Conservation (phyloP, 35 echinoderm and acorn worm genomes). For the Amphiura filiformis region DNA sequence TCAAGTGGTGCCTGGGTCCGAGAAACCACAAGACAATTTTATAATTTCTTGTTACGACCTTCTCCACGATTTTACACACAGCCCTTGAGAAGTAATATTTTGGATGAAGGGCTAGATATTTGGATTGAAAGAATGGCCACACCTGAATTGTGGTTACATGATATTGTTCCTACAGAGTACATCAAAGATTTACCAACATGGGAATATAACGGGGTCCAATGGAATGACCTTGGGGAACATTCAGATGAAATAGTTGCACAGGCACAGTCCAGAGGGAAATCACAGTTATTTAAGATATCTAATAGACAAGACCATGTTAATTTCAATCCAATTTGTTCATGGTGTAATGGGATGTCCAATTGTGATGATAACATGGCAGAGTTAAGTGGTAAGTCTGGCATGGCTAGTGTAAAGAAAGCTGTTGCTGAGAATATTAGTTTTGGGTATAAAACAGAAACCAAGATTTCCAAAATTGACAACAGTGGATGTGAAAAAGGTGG, state of each 20-base stretch:
- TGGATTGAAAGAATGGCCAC: slow-evolving; percentile 55
- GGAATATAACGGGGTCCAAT: slow-evolving; percentile 44
- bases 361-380: not conserved
- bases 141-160: slow-evolving; percentile 88
- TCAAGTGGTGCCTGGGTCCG: slow-evolving; percentile 71
- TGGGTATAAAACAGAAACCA: not conserved
- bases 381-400: not conserved
- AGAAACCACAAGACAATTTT: slow-evolving; percentile 42
- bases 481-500: not conserved
- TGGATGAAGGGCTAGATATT: slow-evolving; percentile 81
- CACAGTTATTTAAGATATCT: not conserved
- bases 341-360: not conserved
- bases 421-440: not conserved
- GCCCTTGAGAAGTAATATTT: not conserved
- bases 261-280: not conserved
- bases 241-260: not conserved
- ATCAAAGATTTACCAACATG: slow-evolving; percentile 78
- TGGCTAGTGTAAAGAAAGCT: not conserved
- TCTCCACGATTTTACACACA: slow-evolving; percentile 11
- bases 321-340: not conserved
- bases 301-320: not conserved
- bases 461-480: not conserved
- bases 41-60: slow-evolving; percentile 71
- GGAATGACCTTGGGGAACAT: not conserved
- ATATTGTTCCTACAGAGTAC: slow-evolving; percentile 63